Conservation (phyloP, 2,113 vertebrate genomes). For the Paramisgurnus dabryanus region DNA sequence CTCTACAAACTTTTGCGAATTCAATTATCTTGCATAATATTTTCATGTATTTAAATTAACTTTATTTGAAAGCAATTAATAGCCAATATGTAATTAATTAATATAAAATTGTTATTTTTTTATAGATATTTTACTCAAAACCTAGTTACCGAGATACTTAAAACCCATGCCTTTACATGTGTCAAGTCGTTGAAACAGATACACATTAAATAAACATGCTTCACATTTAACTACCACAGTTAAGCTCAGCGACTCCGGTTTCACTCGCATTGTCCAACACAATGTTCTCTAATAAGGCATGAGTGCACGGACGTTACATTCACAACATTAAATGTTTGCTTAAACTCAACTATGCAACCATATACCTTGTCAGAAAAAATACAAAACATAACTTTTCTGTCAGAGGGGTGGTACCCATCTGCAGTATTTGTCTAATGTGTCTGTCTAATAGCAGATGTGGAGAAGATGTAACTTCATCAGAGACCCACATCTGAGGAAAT, state of each 20-base stretch:
- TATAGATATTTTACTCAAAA: too few relatives aligned
- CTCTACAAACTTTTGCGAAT: not conserved
- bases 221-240: slow-evolving; percentile 7
- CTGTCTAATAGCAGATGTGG: too few relatives aligned
- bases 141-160: not conserved
- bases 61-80: too few relatives aligned
- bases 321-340: not conserved
- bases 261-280: slow-evolving; percentile 6
- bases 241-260: not conserved
- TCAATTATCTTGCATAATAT: not conserved
- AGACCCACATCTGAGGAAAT: slow-evolving; percentile 39
- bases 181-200: not conserved
- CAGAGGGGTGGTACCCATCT: too few relatives aligned
- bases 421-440: too few relatives aligned
- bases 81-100: too few relatives aligned
- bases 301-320: not conserved
- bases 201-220: slow-evolving; percentile 31
- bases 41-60: too few relatives aligned
- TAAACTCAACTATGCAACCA: not conserved
- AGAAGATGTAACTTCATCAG: slow-evolving; percentile 38
- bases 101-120: too few relatives aligned
- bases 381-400: too few relatives aligned
- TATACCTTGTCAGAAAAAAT: too few relatives aligned
- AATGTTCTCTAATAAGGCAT: slow-evolving; percentile 18
- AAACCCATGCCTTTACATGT: not conserved